phyloP scores from a whole-genome alignment of 2,113 vertebrate genomes.

The Halichoerus grypus region DNA sequence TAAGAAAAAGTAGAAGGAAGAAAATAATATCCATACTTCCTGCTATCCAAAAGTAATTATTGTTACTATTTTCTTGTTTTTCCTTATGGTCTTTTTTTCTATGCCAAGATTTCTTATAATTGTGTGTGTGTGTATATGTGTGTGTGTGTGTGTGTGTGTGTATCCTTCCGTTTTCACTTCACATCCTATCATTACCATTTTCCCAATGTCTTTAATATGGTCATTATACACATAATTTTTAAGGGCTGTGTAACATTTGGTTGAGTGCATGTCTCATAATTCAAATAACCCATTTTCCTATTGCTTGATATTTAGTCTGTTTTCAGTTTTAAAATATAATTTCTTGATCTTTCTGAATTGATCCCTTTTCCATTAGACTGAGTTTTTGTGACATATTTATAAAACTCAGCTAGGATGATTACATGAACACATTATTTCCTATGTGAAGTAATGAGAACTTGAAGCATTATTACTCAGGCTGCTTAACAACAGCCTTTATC shows the following conservation, averaged over 20 bases:
- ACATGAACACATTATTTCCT: background rate
- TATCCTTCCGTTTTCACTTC: background rate
- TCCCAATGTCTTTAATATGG: background rate
- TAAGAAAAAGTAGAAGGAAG: conserved; percentile 32
- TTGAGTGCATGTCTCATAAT: background rate
- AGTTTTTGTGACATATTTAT: background rate
- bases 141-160: background rate
- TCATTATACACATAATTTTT: conserved; percentile 19
- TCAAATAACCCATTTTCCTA: background rate
- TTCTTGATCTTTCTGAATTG: conserved; percentile 47
- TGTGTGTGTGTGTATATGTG: background rate
- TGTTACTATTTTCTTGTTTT: background rate
- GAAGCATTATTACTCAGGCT: background rate
- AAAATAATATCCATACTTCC: background rate
- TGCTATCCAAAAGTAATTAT: background rate
- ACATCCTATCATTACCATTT: background rate
- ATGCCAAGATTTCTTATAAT: conserved; percentile 3
- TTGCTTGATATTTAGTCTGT: conserved; percentile 21
- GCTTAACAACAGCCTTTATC: background rate
- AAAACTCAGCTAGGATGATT: conserved; percentile 5
- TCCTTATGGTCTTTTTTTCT: background rate
- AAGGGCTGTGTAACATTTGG: background rate
- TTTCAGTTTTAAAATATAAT: conserved; percentile 56
- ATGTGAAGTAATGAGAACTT: background rate
- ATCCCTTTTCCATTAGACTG: background rate